These are phyloP conservation scores for Chymomyza amoena DNA, from an alignment of 2,888 invertebrate genomes.

Conservation along the genomic window DNA sequence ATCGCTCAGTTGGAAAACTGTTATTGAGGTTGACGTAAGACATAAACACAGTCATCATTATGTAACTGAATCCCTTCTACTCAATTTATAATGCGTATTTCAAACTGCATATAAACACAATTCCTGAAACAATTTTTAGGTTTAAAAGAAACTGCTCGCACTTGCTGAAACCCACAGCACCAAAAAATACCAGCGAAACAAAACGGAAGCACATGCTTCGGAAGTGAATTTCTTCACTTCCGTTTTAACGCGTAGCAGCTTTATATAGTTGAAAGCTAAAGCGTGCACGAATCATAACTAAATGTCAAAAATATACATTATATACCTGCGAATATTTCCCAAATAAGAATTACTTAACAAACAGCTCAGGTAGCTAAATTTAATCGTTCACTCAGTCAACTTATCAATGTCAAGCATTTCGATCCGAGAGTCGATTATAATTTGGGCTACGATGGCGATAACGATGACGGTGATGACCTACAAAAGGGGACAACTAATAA, in stretches of 20 bases:
- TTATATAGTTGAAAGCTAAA: slow-evolving; percentile 29
- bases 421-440: background rate
- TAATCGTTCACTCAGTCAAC: slow-evolving; percentile 11
- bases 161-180: too few species aligned
- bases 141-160: too few species aligned
- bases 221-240: slow-evolving; percentile 61
- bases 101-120: too few species aligned
- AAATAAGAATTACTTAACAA: slow-evolving; percentile 20
- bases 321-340: too few species aligned
- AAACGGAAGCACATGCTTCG: slow-evolving; percentile 59
- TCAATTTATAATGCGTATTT: too few species aligned
- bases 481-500: slow-evolving; percentile 16
- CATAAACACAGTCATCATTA: too few species aligned
- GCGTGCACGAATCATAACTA: slow-evolving; percentile 51
- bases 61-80: too few species aligned
- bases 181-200: background rate
- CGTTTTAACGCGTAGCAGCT: slow-evolving; percentile 41
- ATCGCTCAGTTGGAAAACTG: too few species aligned
- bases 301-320: slow-evolving; percentile 50
- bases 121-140: background rate
- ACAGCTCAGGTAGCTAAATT: slow-evolving; percentile 1
- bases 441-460: background rate
- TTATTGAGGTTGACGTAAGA: too few species aligned
- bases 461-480: background rate
- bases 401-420: slow-evolving; percentile 17